Evolutionary conservation across 2,888 invertebrate species (phyloP), one percentile per base, ranked within the genome.

Genomic region (Mythimna impura): DNA sequence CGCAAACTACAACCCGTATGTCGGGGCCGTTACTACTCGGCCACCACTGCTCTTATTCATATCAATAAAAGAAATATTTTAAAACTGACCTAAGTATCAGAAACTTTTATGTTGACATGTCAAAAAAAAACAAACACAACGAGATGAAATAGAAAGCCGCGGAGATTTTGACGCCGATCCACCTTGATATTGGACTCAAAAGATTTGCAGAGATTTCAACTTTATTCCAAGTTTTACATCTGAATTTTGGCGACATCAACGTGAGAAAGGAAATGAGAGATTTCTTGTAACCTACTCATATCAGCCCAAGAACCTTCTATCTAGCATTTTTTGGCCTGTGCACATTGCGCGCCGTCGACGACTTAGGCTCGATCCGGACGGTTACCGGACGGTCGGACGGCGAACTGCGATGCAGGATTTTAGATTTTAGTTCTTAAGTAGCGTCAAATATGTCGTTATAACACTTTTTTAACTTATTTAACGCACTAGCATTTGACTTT

Each of bases 121-220:
- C 50, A 30, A 36, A 58, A 14, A 12, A 50, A 57, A 62, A 34
- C 30, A 70, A 71, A 65, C 20, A 47, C 10, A 54, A 61, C 67
- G 36, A 55, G 61, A 74, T 74, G 68, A 74, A 58, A 52, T 17
- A 50, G 66, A 82, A 80, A 73, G 70, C 68, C 77, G 60, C 2
- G 20, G 54, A 80, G 67, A 77, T 71, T 67, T 54, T 74, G 76
- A 74, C 76, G 58, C 22, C 68, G 66, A 50, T 66, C 34, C 60
- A 66, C 62, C 55, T 63, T 68, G 71, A 82, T 68, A 71, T 77
- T 61, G 80, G 66, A 71, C 66, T 77, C 67, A 54, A 63, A 75
- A 73, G 72, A 65, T 70, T 65, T 47, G 17, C 54, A 22, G 63
- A 60, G 71, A 62, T 74, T 55, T 22, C n/a, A 36, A 50, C 68